phyloP scores from a whole-genome alignment of 2,113 vertebrate genomes.

The Plecotus auritus region DNA sequence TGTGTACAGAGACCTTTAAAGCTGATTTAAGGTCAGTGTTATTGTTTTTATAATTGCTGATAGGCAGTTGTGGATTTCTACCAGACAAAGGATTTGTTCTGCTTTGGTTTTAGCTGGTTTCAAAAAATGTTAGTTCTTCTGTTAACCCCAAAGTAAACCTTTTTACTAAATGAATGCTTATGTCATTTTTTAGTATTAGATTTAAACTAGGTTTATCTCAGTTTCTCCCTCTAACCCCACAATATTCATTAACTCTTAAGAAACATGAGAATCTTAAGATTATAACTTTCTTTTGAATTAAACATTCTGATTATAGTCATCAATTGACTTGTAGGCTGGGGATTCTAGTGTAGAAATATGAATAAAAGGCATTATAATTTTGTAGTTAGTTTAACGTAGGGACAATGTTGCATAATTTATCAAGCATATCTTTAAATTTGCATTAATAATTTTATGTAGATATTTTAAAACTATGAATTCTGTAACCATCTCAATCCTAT shows the following conservation, averaged over 20 bases:
- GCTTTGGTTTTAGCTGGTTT: conserved; percentile 24
- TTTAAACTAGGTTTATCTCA: neutral
- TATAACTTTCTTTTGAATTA: neutral
- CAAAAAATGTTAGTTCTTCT: conserved; percentile 25
- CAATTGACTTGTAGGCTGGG: neutral
- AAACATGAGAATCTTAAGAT: neutral
- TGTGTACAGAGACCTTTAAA: conserved; percentile 33
- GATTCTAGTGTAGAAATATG: neutral
- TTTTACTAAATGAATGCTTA: conserved; percentile 32
- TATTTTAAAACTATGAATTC: neutral
- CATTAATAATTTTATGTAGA: neutral
- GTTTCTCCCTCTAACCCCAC: neutral
- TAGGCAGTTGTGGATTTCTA: conserved; percentile 29
- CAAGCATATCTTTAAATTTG: neutral
- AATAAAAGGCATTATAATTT: neutral
- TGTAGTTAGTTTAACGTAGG: neutral
- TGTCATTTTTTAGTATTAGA: neutral
- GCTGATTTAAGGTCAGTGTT: conserved; percentile 20
- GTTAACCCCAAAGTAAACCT: conserved; percentile 35
- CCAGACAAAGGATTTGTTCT: conserved; percentile 37
- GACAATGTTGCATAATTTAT: neutral
- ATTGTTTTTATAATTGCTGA: conserved; percentile 49
- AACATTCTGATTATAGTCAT: neutral
- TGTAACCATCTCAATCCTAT: neutral
- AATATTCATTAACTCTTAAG: neutral